phyloP scores from a whole-genome alignment of 30 jellyfish, hydroid and myxozoan genomes.

The Mastigias papua region DNA sequence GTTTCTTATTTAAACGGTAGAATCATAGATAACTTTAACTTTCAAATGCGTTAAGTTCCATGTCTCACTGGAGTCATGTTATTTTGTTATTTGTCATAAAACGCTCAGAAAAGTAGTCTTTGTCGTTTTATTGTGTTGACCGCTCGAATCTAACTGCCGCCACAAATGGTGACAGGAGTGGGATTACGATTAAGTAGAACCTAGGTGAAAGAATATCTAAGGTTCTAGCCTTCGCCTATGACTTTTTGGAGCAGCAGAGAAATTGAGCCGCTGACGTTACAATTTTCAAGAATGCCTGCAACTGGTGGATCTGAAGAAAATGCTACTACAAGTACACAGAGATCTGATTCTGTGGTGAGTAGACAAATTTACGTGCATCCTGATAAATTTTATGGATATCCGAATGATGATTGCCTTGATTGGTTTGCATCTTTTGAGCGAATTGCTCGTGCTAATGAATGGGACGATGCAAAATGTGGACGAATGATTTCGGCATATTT shows the following conservation, averaged over 20 bases:
- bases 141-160: neutral
- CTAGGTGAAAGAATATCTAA: conserved; percentile 42
- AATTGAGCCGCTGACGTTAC: neutral
- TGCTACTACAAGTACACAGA: neutral
- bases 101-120: too few relatives aligned
- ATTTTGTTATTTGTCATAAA: too few relatives aligned
- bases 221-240: conserved; percentile 32
- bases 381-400: conserved; percentile 1
- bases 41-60: too few relatives aligned
- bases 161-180: conserved; percentile 56
- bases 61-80: too few relatives aligned
- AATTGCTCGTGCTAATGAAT: conserved; percentile 18
- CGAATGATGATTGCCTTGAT: conserved; percentile 5
- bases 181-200: conserved; percentile 51
- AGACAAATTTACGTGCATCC: too few relatives aligned
- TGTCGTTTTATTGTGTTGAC: too few relatives aligned
- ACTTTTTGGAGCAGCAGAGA: neutral
- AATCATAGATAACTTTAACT: too few relatives aligned
- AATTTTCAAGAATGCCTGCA: conserved; percentile 29
- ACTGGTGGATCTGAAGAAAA: neutral
- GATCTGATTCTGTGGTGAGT: too few relatives aligned
- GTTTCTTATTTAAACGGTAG: too few relatives aligned
- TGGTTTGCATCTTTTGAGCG: conserved; percentile 9
- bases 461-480: conserved; percentile 35
- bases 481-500: conserved; percentile 3